Conservation (phyloP, 2,797 vertebrate species). For the Oceanodroma leucorhoa region DNA sequence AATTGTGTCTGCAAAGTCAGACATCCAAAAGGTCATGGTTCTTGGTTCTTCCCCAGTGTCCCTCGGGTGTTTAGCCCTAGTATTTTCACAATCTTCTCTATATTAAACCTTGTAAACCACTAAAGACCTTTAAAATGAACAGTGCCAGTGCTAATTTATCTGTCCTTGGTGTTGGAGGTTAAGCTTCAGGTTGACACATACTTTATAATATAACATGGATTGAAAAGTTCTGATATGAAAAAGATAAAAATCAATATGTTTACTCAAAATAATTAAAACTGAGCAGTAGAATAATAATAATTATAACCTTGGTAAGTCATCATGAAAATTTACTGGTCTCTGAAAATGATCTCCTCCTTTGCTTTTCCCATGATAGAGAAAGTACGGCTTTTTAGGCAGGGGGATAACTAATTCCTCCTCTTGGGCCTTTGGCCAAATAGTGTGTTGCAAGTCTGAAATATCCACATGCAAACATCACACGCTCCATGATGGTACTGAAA, state of each 20-base stretch:
- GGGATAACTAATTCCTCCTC: neutral
- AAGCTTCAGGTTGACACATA: neutral
- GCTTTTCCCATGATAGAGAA: neutral
- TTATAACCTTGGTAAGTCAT: neutral
- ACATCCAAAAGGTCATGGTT: constrained; percentile 16
- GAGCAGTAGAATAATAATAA: neutral
- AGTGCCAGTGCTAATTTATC: neutral
- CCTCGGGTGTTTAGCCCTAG: neutral
- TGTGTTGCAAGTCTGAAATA: neutral
- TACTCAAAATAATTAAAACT: neutral
- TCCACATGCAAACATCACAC: neutral
- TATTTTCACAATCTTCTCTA: neutral
- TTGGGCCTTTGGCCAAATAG: neutral
- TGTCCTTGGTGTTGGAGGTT: neutral
- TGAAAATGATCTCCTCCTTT: neutral
- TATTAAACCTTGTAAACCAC: neutral
- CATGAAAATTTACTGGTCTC: neutral
- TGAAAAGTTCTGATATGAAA: neutral
- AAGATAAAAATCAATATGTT: neutral
- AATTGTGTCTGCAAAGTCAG: constrained; percentile 28
- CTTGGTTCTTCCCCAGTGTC: neutral
- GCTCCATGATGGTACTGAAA: neutral
- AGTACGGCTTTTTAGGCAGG: neutral
- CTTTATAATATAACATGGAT: neutral
- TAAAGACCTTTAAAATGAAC: neutral